phyloP scores from a whole-genome alignment of 2,113 vertebrate species.

The Crotophaga sulcirostris region DNA sequence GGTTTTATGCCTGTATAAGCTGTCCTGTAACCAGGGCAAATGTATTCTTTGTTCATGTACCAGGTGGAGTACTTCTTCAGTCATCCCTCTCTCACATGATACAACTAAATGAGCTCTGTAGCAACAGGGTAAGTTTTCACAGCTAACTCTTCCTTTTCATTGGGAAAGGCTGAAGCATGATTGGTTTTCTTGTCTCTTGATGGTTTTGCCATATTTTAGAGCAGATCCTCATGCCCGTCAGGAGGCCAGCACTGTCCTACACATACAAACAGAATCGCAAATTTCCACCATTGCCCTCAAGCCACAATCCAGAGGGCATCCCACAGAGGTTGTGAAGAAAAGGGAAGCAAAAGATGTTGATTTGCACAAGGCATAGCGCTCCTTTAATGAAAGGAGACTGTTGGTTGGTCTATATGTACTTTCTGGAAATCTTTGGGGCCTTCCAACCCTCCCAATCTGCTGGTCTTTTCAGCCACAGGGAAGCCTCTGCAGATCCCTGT shows the following conservation, averaged over 20 bases:
- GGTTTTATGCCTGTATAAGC: not conserved
- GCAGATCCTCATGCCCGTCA: not conserved
- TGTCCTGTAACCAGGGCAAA: not conserved
- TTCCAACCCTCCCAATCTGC: not conserved
- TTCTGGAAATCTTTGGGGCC: not conserved
- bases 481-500: not conserved
- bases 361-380: not conserved
- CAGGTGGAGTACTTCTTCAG: not conserved
- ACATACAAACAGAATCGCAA: not conserved
- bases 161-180: not conserved
- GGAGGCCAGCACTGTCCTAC: not conserved
- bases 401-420: not conserved
- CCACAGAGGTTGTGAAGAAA: not conserved
- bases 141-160: constrained; percentile 29
- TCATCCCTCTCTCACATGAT: not conserved
- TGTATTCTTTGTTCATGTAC: not conserved
- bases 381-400: not conserved
- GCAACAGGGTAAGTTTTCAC: not conserved
- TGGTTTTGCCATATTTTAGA: not conserved
- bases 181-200: not conserved
- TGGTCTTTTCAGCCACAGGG: not conserved
- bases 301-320: not conserved
- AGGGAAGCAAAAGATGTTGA: not conserved
- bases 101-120: not conserved
- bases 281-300: not conserved